These are phyloP conservation scores for Sprattus sprattus DNA, from an alignment of 2,113 vertebrate species.

Conservation along the genomic window DNA sequence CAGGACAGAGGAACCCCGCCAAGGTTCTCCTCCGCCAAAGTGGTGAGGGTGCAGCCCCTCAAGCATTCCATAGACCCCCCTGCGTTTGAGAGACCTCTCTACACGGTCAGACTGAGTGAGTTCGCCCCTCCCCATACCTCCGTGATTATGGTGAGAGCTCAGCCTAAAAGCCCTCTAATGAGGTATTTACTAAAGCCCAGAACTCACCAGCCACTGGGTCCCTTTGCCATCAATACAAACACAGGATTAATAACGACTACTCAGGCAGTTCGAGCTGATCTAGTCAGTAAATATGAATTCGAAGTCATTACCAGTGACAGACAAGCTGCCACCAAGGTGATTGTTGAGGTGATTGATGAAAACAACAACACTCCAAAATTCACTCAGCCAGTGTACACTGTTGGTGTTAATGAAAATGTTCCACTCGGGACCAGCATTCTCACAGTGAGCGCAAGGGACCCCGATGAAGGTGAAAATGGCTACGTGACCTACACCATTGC, in stretches of 20 bases:
- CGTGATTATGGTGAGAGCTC: conserved; percentile 75
- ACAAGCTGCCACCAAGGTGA: conserved; percentile 71
- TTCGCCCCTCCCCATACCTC: conserved; percentile 77
- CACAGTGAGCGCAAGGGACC: conserved; percentile 73
- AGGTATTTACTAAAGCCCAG: conserved; percentile 74
- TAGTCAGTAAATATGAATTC: conserved; percentile 75
- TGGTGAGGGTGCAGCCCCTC: conserved; percentile 71
- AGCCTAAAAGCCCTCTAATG: conserved; percentile 64
- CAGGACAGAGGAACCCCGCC: conserved; percentile 81
- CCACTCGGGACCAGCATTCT: conserved; percentile 73
- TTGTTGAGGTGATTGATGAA: conserved; percentile 73
- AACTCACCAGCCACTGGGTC: conserved; percentile 56
- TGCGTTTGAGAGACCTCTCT: conserved; percentile 77
- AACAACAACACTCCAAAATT: conserved; percentile 81
- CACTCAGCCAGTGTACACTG: conserved; percentile 73
- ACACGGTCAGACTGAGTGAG: conserved; percentile 78
- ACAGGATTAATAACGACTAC: conserved; percentile 79
- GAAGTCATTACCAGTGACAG: conserved; percentile 74
- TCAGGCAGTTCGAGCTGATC: conserved; percentile 70
- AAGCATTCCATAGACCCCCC: conserved; percentile 67
- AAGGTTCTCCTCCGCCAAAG: conserved; percentile 76
- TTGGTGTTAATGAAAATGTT: conserved; percentile 76
- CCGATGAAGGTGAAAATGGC: conserved; percentile 80
- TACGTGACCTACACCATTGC: conserved; percentile 83
- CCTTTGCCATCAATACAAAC: conserved; percentile 72